These are phyloP conservation scores for Platypus cylindrus DNA, from an alignment of 2,888 invertebrate species.

Conservation along the genomic window DNA sequence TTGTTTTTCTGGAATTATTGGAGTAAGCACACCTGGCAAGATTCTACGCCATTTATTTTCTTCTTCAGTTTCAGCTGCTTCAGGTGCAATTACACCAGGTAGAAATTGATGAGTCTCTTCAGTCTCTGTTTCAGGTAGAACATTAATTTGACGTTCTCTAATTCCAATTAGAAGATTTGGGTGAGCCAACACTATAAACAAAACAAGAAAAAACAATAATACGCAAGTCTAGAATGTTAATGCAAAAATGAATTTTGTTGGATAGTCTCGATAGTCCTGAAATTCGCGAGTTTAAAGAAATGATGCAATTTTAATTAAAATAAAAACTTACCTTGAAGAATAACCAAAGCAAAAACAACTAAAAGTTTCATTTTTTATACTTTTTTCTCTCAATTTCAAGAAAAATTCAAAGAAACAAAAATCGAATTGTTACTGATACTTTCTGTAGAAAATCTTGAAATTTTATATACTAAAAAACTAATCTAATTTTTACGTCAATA, in stretches of 20 bases:
- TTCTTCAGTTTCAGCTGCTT: not conserved
- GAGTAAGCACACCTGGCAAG: no score
- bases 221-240: no score
- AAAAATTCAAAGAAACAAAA: not conserved
- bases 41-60: no score
- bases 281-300: not conserved
- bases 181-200: constrained; percentile 1
- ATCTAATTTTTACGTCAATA: not conserved
- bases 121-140: no score
- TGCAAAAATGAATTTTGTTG: no score
- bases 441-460: no score
- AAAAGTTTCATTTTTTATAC: constrained; percentile 3
- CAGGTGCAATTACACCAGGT: no score
- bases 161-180: not conserved
- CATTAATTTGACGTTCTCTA: no score
- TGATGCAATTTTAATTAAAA: not conserved
- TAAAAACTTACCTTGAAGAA: constrained; percentile 10
- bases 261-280: not conserved
- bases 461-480: not conserved
- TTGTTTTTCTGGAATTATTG: no score
- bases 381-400: constrained; percentile 2
- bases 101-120: no score
- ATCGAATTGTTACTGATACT: not conserved
- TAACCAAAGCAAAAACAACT: constrained; percentile 8
- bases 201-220: not conserved